A percentile compares a stretch with the other conserved stretches of the same genome.
Evolutionary conservation across 2,888 invertebrate genomes (phyloP).

Genomic region (Melanchra persicariae): DNA sequence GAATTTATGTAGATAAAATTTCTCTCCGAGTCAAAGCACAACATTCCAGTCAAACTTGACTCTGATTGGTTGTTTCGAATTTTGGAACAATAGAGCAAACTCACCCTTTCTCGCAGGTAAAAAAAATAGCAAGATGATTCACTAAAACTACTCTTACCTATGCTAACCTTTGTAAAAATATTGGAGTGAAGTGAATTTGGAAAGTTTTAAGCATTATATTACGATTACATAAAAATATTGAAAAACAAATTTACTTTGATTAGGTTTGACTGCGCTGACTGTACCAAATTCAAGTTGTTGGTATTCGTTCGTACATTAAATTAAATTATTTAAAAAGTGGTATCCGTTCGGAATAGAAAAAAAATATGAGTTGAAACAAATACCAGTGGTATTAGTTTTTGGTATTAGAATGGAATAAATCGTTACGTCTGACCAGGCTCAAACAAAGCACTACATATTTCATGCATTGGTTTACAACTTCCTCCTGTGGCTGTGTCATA

Average conservation of each 20-base stretch:
- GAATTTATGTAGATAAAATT: constrained; percentile 19
- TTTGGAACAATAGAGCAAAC: neutral
- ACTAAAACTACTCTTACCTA: no score
- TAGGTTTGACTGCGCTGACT: no score
- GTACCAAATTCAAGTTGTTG: neutral
- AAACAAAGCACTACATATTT: constrained; percentile 62
- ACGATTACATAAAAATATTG: no score
- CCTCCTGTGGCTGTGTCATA: constrained; percentile 37
- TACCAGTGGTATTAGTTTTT: no score
- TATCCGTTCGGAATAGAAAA: neutral
- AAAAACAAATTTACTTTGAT: no score
- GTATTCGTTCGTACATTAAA: neutral
- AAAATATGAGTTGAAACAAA: neutral
- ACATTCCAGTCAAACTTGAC: neutral
- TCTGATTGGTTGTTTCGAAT: neutral
- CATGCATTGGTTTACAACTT: constrained; percentile 50
- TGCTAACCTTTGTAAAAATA: neutral
- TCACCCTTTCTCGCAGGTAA: neutral
- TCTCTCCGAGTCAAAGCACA: neutral
- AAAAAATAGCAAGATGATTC: neutral
- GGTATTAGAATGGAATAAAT: no score
- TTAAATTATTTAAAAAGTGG: neutral
- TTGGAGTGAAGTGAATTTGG: neutral
- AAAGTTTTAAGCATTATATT: neutral
- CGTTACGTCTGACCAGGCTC: constrained; percentile 61